These are phyloP conservation scores for Ploceus nigricollis DNA, from an alignment of 2,113 vertebrate genomes.

Conservation along the genomic window DNA sequence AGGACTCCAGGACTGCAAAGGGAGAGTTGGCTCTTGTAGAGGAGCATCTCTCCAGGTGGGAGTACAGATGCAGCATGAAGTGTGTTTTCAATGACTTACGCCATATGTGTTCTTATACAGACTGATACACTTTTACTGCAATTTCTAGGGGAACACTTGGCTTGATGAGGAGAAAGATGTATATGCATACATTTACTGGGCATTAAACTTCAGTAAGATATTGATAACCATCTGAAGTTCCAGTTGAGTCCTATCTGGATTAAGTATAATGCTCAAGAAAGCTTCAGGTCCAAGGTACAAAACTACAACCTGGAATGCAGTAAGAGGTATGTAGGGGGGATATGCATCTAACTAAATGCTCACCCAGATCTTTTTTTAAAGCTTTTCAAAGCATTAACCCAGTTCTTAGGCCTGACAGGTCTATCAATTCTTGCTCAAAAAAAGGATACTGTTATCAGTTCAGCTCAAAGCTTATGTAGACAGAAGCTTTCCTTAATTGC, in stretches of 20 bases:
- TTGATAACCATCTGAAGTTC: not conserved
- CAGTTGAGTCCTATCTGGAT: not conserved
- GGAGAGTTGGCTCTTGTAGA: not conserved
- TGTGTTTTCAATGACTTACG: not conserved
- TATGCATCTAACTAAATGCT: not conserved
- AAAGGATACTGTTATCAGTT: slow-evolving; percentile 1
- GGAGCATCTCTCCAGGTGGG: not conserved
- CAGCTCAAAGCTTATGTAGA: not conserved
- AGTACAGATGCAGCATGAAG: not conserved
- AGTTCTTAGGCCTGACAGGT: not conserved
- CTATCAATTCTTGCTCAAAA: not conserved
- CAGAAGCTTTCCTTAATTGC: slow-evolving; percentile 40
- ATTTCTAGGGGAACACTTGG: not conserved
- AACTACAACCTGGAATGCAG: not conserved
- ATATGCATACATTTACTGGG: not conserved
- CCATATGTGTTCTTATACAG: not conserved
- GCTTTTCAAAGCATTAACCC: not conserved
- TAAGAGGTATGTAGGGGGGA: not conserved
- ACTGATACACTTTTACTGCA: not conserved
- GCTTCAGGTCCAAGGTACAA: not conserved
- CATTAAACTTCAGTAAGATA: not conserved
- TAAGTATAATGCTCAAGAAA: not conserved
- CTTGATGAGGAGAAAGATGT: not conserved
- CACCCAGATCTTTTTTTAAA: not conserved
- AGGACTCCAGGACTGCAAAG: not conserved